These are phyloP conservation scores for Flexamia atlantica DNA, from an alignment of 2,888 invertebrate species.

Conservation along the genomic window DNA sequence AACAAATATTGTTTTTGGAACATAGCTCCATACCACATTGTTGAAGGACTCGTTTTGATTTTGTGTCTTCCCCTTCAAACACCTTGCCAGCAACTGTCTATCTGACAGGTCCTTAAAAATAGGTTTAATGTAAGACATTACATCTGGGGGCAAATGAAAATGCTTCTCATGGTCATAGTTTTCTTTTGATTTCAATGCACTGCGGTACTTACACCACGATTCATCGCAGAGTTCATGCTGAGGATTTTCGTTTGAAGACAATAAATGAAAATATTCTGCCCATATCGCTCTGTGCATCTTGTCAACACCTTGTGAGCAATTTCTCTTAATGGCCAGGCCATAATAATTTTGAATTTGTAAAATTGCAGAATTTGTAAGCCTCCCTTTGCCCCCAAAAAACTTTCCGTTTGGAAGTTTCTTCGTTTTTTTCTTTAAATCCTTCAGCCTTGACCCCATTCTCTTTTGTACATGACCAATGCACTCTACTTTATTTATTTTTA, in stretches of 20 bases:
- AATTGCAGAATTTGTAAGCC: slow-evolving; percentile 52
- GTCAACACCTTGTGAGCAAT: slow-evolving; percentile 37
- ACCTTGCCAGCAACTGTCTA: slow-evolving; percentile 46
- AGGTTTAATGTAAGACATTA: slow-evolving; percentile 59
- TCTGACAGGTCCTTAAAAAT: slow-evolving; percentile 57
- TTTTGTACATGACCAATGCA: slow-evolving; percentile 56
- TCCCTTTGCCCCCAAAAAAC: slow-evolving; percentile 27
- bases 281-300: slow-evolving; percentile 48
- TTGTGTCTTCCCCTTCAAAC: slow-evolving; percentile 59
- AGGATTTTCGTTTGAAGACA: slow-evolving; percentile 66
- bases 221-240: slow-evolving; percentile 68
- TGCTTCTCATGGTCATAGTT: slow-evolving; percentile 49
- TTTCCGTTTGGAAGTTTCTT: slow-evolving; percentile 42
- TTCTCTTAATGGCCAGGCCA: slow-evolving; percentile 46
- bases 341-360: slow-evolving; percentile 54
- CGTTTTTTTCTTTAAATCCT: slow-evolving; percentile 32
- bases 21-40: slow-evolving; percentile 58
- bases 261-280: slow-evolving; percentile 62
- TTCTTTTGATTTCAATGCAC: slow-evolving; percentile 48
- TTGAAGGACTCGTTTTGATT: slow-evolving; percentile 55
- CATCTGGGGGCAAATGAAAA: slow-evolving; percentile 58
- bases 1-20: slow-evolving; percentile 64
- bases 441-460: slow-evolving; percentile 48
- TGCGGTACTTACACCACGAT: slow-evolving; percentile 69
- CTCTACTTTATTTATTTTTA: slow-evolving; percentile 54